A percentile compares a stretch with the other conserved stretches of the same genome.
phyloP scores from a whole-genome alignment of 1,140 invertebrate genomes.

The Doryteuthis pealeii region DNA sequence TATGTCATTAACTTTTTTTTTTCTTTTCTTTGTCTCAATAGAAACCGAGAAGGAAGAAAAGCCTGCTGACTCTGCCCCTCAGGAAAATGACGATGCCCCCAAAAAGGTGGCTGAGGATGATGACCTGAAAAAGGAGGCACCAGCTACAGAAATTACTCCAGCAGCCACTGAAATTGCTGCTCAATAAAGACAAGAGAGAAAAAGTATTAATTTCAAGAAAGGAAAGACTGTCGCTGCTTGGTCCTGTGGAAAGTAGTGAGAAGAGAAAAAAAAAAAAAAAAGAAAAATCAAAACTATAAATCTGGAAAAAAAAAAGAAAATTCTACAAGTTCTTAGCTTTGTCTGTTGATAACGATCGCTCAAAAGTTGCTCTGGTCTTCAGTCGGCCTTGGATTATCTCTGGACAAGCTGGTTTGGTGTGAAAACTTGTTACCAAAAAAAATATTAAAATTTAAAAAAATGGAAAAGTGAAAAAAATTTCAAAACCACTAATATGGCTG shows the following conservation, averaged over 20 bases:
- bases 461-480: background rate
- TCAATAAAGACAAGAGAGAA: background rate
- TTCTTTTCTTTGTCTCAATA: background rate
- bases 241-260: background rate
- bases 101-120: slow-evolving; percentile 6
- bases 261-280: background rate
- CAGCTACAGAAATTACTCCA: background rate
- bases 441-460: background rate
- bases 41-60: background rate
- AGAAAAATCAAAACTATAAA: background rate
- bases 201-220: background rate
- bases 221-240: background rate
- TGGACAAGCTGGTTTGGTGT: too few species aligned
- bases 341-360: background rate
- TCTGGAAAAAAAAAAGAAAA: background rate
- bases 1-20: too few species aligned
- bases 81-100: background rate
- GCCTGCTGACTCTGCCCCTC: background rate
- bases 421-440: background rate
- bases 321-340: background rate
- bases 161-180: background rate
- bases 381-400: background rate
- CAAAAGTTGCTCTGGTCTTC: background rate
- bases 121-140: background rate
- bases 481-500: background rate